Conservation (phyloP, 2,113 vertebrate genomes). For the Poicephalus meyeri region DNA sequence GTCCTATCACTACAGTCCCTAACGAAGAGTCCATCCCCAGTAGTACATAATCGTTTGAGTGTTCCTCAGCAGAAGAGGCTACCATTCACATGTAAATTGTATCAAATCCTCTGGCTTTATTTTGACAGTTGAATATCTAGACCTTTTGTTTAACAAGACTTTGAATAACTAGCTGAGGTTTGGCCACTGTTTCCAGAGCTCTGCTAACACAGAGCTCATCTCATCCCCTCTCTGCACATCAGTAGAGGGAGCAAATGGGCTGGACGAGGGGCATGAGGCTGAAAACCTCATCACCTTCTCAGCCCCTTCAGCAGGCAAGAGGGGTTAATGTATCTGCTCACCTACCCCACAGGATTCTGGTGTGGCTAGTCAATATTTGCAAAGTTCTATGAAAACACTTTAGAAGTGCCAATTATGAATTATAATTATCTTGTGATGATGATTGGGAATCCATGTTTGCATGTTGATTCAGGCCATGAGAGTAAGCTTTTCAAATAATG, state of each 20-base stretch:
- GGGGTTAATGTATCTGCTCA: neutral
- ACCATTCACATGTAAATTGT: neutral
- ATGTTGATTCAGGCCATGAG: slow-evolving; percentile 5
- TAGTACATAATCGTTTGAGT: neutral
- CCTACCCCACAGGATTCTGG: neutral
- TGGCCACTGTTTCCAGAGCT: neutral
- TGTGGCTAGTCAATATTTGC: slow-evolving; percentile 47
- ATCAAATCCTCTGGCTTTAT: neutral
- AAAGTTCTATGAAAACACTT: neutral
- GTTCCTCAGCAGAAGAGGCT: neutral
- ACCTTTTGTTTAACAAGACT: neutral
- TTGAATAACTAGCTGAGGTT: neutral
- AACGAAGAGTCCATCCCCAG: too few relatives aligned
- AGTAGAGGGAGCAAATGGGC: neutral
- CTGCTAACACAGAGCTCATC: neutral
- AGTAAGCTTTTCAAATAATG: neutral
- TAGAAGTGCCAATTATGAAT: slow-evolving; percentile 46
- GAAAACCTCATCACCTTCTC: neutral
- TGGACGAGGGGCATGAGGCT: accelerated
- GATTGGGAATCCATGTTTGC: neutral
- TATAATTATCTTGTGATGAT: slow-evolving; percentile 39
- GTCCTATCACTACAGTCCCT: too few relatives aligned
- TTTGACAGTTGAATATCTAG: neutral
- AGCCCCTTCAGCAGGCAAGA: neutral
- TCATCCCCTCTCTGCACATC: neutral